Evolutionary conservation across 2,888 invertebrate species (phyloP), one percentile per base, ranked within the genome.

Genomic region (Sipunculus nudus): DNA sequence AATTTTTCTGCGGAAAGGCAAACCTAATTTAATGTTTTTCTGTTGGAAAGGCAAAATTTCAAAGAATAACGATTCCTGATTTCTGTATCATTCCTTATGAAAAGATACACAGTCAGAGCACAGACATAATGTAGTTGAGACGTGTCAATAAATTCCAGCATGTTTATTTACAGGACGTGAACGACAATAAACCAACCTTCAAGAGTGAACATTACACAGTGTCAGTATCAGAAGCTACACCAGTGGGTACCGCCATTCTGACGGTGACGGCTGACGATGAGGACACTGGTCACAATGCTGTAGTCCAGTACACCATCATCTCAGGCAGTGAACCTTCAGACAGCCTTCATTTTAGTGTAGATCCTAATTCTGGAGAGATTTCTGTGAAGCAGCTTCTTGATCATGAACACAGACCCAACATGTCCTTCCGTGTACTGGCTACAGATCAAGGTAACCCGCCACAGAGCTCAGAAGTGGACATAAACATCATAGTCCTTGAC

Each of bases 401-500:
- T 60, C 72, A 74, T 61, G 82, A 82, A 65, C 63, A 54, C 6
- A 73, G 72, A 56, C 87, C 88, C 59, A 86, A 87, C 13, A 91
- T 93, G 85, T 91, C 91, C 78, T 90, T 95, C 77, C 87, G 91
- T 48, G 88, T 94, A 6, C 87, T 90, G 48, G 95, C 94, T 2
- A 87, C 88, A 21, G 96, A 96, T 85, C 88, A 88, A 64, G 96
- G 95, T 13, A 88, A 89, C n/a, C 94, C 95, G 13, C 88, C 90
- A 67, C 86, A 93, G 19, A 89, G 89, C 63, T 90, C 91, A 66
- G 91, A 92, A 2, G 91, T 92, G 13, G 92, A 92, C 78, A 90
- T 95, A 19, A 91, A 92, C 88, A 87, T 96, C 32, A 88, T 88
- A 75, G 93, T 96, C 63, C 86, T 90, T 67, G 95, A 96, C 85